Evolutionary conservation across 2,113 vertebrate species (phyloP).

Genomic region (Riparia riparia): DNA sequence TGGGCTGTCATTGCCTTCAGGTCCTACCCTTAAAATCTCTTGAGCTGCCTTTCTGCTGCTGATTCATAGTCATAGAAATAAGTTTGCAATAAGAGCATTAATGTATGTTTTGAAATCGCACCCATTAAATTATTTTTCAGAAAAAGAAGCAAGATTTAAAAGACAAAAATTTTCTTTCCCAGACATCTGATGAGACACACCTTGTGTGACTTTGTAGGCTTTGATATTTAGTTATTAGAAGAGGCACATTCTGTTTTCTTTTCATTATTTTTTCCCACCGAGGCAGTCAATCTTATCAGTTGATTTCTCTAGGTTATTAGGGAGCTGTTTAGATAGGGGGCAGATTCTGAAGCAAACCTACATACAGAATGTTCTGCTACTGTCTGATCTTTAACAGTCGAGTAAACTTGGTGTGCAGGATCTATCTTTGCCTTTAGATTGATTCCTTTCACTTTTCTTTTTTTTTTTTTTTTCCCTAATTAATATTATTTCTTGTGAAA

Average conservation of each 20-base stretch:
- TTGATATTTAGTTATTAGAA: constrained; percentile 25
- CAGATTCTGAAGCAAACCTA: constrained; percentile 41
- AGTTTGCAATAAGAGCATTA: background rate
- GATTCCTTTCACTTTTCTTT: background rate
- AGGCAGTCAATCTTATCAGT: background rate
- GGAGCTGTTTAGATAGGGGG: background rate
- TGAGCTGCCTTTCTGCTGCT: background rate
- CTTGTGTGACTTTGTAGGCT: background rate
- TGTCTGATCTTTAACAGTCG: background rate
- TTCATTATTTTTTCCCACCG: background rate
- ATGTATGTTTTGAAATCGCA: background rate
- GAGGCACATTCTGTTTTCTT: background rate
- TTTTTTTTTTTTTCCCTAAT: background rate
- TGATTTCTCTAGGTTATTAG: constrained; percentile 19
- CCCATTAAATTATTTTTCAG: background rate
- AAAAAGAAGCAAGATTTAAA: background rate
- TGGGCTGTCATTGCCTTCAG: background rate
- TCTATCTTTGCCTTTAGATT: background rate
- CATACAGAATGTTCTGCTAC: background rate
- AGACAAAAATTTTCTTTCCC: background rate
- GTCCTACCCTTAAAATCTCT: background rate
- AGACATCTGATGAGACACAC: background rate
- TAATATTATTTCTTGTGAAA: background rate
- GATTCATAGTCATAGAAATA: background rate
- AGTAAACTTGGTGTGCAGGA: background rate